A percentile compares a stretch with the other conserved stretches of the same genome.
These are phyloP conservation scores for Drosophila mercatorum DNA, from an alignment of 2,888 invertebrate genomes.

Conservation along the genomic window DNA sequence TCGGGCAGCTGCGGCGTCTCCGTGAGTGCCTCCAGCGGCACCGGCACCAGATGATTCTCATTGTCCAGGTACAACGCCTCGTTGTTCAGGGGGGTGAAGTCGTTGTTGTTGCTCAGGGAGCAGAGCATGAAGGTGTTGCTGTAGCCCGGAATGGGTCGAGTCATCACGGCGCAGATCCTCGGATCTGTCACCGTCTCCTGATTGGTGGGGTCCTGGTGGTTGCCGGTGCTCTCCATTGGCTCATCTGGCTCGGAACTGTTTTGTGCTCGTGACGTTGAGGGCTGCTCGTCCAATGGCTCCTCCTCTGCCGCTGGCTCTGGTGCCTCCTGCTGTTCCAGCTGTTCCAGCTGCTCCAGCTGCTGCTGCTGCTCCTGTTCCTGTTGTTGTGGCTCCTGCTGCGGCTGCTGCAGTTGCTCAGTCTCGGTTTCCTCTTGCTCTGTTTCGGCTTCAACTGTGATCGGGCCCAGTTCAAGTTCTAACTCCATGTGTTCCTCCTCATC, in stretches of 20 bases:
- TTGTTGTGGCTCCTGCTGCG: not conserved
- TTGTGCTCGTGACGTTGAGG: not conserved
- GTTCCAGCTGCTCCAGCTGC: not conserved
- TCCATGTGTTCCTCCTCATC: not conserved
- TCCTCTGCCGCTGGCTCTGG: not conserved
- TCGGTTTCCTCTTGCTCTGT: not conserved
- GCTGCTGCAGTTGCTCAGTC: not conserved
- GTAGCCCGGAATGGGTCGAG: conserved; percentile 90
- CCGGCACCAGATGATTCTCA: conserved; percentile 79
- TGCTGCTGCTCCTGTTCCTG: not conserved
- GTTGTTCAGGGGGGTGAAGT: conserved; percentile 90
- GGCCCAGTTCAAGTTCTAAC: not conserved
- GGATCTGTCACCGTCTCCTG: conserved; percentile 17
- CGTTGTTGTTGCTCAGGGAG: conserved; percentile 88
- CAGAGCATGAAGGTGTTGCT: conserved; percentile 89
- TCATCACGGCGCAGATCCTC: conserved; percentile 86
- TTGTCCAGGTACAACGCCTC: conserved; percentile 83
- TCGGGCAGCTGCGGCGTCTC: conserved; percentile 68
- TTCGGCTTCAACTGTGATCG: not conserved
- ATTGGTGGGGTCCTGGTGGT: too few relatives aligned
- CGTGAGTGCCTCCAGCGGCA: conserved; percentile 71
- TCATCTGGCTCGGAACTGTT: conserved; percentile 2
- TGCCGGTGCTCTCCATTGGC: not conserved
- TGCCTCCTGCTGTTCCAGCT: too few relatives aligned
- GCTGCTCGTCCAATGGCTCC: not conserved